These are phyloP conservation scores for Leptodactylus fallax DNA, from an alignment of 2,797 vertebrate genomes.

Conservation along the genomic window DNA sequence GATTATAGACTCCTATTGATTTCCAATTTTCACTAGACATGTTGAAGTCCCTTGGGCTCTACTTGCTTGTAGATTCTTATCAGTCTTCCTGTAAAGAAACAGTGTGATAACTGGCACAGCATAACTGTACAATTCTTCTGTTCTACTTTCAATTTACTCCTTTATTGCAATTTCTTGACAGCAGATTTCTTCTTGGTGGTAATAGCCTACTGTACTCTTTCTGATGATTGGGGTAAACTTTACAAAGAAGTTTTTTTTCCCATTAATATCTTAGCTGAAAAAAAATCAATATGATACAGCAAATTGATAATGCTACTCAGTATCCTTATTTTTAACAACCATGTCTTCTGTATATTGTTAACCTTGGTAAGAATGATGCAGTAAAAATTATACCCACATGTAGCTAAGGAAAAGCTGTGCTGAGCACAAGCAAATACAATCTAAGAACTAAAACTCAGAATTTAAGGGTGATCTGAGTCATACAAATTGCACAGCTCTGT, in stretches of 20 bases:
- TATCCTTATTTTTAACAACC: slow-evolving; percentile 37
- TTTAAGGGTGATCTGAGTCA: too few relatives aligned
- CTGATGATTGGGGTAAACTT: slow-evolving; percentile 69
- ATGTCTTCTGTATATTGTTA: slow-evolving; percentile 19
- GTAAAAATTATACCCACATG: background rate
- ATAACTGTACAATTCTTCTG: slow-evolving; percentile 75
- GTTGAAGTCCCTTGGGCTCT: slow-evolving; percentile 75
- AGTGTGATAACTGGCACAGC: slow-evolving; percentile 75
- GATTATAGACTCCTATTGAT: slow-evolving; percentile 87
- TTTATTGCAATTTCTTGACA: slow-evolving; percentile 83
- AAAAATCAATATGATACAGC: slow-evolving; percentile 61
- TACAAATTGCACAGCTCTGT: too few relatives aligned
- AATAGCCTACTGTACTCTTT: slow-evolving; percentile 67
- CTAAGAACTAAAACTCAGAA: background rate
- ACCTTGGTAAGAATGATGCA: background rate
- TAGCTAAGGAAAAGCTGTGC: background rate
- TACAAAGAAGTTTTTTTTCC: slow-evolving; percentile 66
- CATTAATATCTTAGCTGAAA: slow-evolving; percentile 63
- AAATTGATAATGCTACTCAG: slow-evolving; percentile 37
- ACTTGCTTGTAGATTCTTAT: slow-evolving; percentile 74
- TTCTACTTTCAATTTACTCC: slow-evolving; percentile 84
- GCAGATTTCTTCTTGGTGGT: slow-evolving; percentile 74
- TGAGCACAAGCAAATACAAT: background rate
- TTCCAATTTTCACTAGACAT: slow-evolving; percentile 80
- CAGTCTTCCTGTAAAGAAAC: slow-evolving; percentile 77